These are phyloP conservation scores for Seriola quinqueradiata DNA, from an alignment of 2,113 vertebrate species.

Conservation along the genomic window DNA sequence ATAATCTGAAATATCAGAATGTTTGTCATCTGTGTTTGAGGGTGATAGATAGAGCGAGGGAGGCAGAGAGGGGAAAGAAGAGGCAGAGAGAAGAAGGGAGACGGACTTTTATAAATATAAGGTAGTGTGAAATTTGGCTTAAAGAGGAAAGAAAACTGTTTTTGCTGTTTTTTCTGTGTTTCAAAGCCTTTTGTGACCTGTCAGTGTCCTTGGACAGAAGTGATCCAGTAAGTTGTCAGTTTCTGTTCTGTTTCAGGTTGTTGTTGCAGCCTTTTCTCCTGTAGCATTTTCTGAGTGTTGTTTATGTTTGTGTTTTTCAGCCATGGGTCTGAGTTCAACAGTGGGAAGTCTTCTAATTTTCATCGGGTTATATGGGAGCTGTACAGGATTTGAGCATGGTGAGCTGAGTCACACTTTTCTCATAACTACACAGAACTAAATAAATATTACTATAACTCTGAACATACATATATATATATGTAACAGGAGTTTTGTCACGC, in stretches of 20 bases:
- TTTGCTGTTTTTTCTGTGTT: constrained; percentile 13
- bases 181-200: background rate
- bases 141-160: constrained; percentile 3
- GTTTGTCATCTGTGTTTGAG: constrained; percentile 3
- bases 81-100: background rate
- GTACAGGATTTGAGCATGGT: constrained; percentile 39
- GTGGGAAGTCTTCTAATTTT: constrained; percentile 38
- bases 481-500: too few species aligned
- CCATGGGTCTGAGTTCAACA: constrained; percentile 51
- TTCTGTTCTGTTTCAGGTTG: background rate
- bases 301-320: constrained; percentile 47
- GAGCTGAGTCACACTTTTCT: constrained; percentile 1
- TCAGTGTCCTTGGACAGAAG: background rate
- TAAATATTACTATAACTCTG: too few species aligned
- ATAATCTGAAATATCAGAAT: constrained; percentile 7
- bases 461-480: too few species aligned
- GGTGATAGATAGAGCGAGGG: background rate
- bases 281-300: background rate
- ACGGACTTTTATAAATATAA: background rate
- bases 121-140: background rate
- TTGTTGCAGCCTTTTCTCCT: background rate
- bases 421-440: too few species aligned
- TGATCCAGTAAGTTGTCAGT: background rate
- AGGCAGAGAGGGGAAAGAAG: background rate
- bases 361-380: constrained; percentile 30